Conservation (phyloP, 2,113 vertebrate genomes). For the Oncorhynchus tshawytscha region DNA sequence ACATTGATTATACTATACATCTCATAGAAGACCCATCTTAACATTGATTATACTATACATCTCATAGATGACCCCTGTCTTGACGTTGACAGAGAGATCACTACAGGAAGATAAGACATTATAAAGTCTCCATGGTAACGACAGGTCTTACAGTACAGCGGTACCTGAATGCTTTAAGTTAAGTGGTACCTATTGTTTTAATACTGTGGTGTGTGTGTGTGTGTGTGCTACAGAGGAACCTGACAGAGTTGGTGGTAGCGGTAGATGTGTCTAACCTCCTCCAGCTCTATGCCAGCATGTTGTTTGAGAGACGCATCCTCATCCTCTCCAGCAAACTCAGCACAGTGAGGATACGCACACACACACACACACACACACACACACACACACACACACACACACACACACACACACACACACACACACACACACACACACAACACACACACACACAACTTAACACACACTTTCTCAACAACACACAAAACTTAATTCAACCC, state of each 20-base stretch:
- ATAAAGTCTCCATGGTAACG: neutral
- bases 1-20: too few species aligned
- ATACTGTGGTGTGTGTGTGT: conserved; percentile 10
- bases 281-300: conserved; percentile 84
- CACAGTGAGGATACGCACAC: conserved; percentile 73
- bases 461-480: neutral
- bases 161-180: too few species aligned
- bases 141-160: too few species aligned
- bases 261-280: conserved; percentile 83
- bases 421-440: neutral
- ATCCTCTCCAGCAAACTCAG: conserved; percentile 85
- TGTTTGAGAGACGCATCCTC: conserved; percentile 86
- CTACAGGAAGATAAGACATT: neutral
- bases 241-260: conserved; percentile 87
- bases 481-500: too few species aligned
- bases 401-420: neutral
- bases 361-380: neutral
- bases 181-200: neutral
- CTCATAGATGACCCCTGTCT: too few species aligned
- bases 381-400: neutral
- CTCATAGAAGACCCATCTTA: too few species aligned
- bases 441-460: too few species aligned
- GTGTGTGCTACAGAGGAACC: conserved; percentile 77
- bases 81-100: too few species aligned
- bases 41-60: too few species aligned